Evolutionary conservation across 1,140 invertebrate species (phyloP).

Genomic region (Dinoponera quadriceps): DNA sequence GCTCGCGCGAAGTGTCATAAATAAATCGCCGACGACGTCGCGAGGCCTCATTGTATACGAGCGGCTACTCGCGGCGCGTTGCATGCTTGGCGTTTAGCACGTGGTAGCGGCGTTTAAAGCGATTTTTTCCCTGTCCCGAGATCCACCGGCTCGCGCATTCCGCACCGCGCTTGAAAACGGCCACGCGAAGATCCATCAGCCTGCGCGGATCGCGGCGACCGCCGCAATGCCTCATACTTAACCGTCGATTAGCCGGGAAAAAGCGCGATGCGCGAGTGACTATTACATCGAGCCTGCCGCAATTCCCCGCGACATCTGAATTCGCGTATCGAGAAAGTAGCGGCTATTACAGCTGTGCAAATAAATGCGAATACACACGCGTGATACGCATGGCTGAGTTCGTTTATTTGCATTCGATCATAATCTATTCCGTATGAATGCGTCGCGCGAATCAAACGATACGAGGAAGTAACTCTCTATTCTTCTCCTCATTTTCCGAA

Average conservation of each 20-base stretch:
- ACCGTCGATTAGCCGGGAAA: conserved; percentile 37
- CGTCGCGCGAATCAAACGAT: conserved; percentile 29
- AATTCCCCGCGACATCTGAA: conserved; percentile 57
- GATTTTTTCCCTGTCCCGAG: conserved; percentile 7
- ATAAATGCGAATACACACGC: conserved; percentile 31
- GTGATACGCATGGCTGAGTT: neutral
- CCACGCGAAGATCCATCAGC: conserved; percentile 27
- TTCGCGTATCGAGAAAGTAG: conserved; percentile 36
- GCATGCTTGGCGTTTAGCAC: conserved; percentile 36
- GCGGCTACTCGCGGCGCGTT: conserved; percentile 17
- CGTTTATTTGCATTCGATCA: conserved; percentile 46
- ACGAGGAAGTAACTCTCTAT: conserved; percentile 4
- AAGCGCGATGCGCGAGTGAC: conserved; percentile 31
- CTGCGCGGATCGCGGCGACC: neutral
- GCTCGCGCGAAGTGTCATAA: conserved; percentile 36
- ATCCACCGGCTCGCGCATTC: conserved; percentile 2
- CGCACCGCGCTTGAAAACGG: conserved; percentile 29
- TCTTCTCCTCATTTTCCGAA: too few relatives aligned
- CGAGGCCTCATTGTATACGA: conserved; percentile 29
- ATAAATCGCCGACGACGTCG: conserved; percentile 62
- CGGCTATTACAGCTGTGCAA: conserved; percentile 24
- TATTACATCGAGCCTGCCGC: conserved; percentile 43
- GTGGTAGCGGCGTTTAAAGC: conserved; percentile 10
- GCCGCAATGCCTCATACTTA: conserved; percentile 51
- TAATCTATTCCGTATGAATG: conserved; percentile 22